Evolutionary conservation across 2,888 invertebrate species (phyloP).

Genomic region (Lasioglossum morio): DNA sequence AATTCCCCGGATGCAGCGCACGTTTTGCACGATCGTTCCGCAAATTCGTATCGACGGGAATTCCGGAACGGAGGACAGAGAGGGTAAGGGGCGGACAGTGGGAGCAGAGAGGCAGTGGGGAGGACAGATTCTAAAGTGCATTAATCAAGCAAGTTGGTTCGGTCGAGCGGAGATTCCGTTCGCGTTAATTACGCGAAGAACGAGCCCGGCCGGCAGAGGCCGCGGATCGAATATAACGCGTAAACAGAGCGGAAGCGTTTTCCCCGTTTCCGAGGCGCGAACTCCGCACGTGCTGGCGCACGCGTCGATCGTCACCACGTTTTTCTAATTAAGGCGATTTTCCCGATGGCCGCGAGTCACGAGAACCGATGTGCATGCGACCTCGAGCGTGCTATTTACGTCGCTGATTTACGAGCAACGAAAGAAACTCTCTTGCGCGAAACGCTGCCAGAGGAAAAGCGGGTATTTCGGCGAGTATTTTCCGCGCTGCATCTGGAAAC

Average conservation of each 20-base stretch:
- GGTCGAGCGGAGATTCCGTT: conserved; percentile 17
- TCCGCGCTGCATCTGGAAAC: conserved; percentile 12
- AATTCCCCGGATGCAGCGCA: conserved; percentile 5
- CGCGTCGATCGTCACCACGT: conserved; percentile 38
- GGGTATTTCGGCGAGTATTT: conserved; percentile 30
- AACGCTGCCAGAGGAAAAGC: neutral
- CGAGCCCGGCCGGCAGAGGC: neutral
- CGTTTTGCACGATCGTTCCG: conserved; percentile 10
- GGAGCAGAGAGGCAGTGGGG: neutral
- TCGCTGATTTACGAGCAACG: conserved; percentile 26
- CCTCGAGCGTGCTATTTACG: conserved; percentile 43
- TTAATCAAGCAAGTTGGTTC: conserved; percentile 29
- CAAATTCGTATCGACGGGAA: conserved; percentile 21
- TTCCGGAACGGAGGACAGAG: neutral
- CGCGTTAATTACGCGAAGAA: conserved; percentile 55
- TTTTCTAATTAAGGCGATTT: conserved; percentile 61
- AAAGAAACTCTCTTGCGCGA: conserved; percentile 4
- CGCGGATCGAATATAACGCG: conserved; percentile 30
- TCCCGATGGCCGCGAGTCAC: conserved; percentile 50
- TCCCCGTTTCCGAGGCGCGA: conserved; percentile 33
- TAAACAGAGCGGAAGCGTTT: conserved; percentile 57
- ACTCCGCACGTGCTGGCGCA: conserved; percentile 32
- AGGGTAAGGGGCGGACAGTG: rapidly evolving
- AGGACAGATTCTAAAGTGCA: conserved; percentile 13
- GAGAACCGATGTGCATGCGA: conserved; percentile 29